These are phyloP conservation scores for Microhierax caerulescens DNA, from an alignment of 2,797 vertebrate genomes.

Conservation along the genomic window DNA sequence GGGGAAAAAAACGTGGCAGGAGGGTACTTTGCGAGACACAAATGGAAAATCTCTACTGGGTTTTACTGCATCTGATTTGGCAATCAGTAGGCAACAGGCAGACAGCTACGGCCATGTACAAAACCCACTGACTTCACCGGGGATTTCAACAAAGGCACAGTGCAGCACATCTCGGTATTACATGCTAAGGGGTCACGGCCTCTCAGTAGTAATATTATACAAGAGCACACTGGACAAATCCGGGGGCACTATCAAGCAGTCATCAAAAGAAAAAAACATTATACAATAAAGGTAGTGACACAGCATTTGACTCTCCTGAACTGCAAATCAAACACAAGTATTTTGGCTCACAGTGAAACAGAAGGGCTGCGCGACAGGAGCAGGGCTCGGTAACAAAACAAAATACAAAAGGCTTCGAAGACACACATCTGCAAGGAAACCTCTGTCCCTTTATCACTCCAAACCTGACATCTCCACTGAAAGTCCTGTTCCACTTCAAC, in stretches of 20 bases:
- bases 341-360: not conserved
- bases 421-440: not conserved
- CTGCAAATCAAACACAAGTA: not conserved
- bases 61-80: constrained; percentile 43
- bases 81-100: not conserved
- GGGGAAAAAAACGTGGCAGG: not conserved
- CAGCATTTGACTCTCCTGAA: not conserved
- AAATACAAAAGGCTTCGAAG: not conserved
- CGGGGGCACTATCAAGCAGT: not conserved
- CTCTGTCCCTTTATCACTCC: not conserved
- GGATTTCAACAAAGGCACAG: constrained; percentile 13
- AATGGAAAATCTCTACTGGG: constrained; percentile 34
- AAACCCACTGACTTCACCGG: not conserved
- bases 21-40: constrained; percentile 26
- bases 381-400: not conserved
- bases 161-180: not conserved
- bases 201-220: accelerated
- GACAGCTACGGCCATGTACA: not conserved
- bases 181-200: not conserved
- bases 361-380: not conserved
- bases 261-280: not conserved
- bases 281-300: not conserved
- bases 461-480: not conserved
- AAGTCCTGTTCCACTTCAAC: not conserved
- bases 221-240: not conserved